Conservation (phyloP, 2,797 vertebrate species). For the Takifugu ocellatus region DNA sequence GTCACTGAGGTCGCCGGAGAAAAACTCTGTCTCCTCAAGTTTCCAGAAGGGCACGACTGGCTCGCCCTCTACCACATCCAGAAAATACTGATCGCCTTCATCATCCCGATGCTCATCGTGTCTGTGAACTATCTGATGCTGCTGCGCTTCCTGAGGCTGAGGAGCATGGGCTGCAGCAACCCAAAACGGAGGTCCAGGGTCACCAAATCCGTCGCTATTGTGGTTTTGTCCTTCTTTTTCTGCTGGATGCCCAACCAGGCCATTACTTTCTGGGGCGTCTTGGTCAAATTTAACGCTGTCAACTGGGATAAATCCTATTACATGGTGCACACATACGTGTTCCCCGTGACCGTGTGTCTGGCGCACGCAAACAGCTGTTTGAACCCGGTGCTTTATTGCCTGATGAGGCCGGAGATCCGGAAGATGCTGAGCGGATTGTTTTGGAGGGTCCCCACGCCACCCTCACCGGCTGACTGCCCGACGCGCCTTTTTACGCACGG, state of each 20-base stretch:
- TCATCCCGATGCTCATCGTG: constrained; percentile 77
- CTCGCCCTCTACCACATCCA: constrained; percentile 81
- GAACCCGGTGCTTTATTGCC: constrained; percentile 80
- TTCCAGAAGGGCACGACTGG: constrained; percentile 78
- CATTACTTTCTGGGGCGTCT: constrained; percentile 80
- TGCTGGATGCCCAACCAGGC: constrained; percentile 80
- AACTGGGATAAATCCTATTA: constrained; percentile 78
- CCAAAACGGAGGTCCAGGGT: constrained; percentile 69
- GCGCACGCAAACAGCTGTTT: constrained; percentile 81
- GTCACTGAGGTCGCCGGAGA: constrained; percentile 76
- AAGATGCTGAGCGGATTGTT: constrained; percentile 72
- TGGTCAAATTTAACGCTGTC: constrained; percentile 79
- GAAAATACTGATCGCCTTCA: constrained; percentile 80
- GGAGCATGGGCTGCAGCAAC: constrained; percentile 63
- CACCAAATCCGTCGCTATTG: constrained; percentile 76
- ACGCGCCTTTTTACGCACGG: constrained; percentile 60
- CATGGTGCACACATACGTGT: constrained; percentile 78
- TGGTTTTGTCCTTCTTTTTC: constrained; percentile 75
- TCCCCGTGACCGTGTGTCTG: constrained; percentile 78
- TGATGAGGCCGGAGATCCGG: constrained; percentile 79
- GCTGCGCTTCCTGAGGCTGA: constrained; percentile 67
- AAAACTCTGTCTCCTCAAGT: constrained; percentile 78
- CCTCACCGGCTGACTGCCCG: constrained; percentile 44
- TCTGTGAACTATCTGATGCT: constrained; percentile 75
- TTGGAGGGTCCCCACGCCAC: constrained; percentile 63